phyloP scores from a whole-genome alignment of 2,888 invertebrate species.

The Colletes collaris region DNA sequence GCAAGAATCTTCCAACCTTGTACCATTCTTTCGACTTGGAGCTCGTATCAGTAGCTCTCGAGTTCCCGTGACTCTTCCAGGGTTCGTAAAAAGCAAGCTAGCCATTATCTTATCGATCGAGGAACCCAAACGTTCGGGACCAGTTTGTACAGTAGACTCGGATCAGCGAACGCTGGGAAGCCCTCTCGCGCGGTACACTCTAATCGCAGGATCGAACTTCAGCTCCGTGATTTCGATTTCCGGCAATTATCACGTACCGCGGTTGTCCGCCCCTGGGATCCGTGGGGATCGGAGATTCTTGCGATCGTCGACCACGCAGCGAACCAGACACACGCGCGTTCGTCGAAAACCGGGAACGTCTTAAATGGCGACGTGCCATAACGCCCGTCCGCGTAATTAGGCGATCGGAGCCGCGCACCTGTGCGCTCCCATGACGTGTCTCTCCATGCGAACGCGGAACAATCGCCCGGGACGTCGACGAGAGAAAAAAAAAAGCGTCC shows the following conservation, averaged over 20 bases:
- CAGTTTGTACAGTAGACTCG: too few species aligned
- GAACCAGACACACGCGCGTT: not conserved
- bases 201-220: constrained; percentile 19
- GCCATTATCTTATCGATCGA: too few species aligned
- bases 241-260: constrained; percentile 26
- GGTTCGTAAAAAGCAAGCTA: too few species aligned
- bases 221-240: constrained; percentile 22
- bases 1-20: too few species aligned
- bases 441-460: constrained; percentile 41
- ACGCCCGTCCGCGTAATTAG: constrained; percentile 74
- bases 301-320: not conserved
- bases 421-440: constrained; percentile 72
- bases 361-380: constrained; percentile 72
- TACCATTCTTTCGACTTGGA: too few species aligned
- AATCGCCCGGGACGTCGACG: constrained; percentile 33
- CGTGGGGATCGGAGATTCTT: not conserved
- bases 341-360: constrained; percentile 58
- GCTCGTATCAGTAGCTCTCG: too few species aligned
- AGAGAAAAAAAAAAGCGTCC: constrained; percentile 49
- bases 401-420: constrained; percentile 75
- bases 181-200: not conserved
- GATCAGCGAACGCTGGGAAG: too few species aligned
- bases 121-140: too few species aligned
- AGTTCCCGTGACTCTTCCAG: too few species aligned
- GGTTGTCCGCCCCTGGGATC: not conserved